These are phyloP conservation scores for Rousettus madagascariensis DNA, from an alignment of 2,797 vertebrate genomes.

Conservation along the genomic window DNA sequence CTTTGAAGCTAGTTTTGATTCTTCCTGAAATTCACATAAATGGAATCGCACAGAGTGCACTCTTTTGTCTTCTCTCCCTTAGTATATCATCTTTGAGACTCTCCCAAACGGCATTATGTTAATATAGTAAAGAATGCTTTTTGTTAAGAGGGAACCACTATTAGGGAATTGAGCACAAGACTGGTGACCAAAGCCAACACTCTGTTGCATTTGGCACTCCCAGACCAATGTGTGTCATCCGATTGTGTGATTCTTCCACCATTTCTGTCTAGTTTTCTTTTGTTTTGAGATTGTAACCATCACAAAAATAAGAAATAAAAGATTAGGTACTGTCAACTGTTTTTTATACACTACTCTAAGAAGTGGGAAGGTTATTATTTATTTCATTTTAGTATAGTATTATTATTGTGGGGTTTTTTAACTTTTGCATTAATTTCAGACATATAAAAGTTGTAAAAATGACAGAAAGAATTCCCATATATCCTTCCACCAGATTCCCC, in stretches of 20 bases:
- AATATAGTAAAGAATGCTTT: neutral
- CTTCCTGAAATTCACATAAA: neutral
- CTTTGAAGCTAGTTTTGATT: neutral
- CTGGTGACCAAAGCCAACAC: accelerated
- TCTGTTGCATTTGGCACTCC: neutral
- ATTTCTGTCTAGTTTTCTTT: neutral
- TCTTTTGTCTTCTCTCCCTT: neutral
- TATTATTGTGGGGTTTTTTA: neutral
- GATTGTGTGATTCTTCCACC: neutral
- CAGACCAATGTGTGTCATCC: too few species aligned
- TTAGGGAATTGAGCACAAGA: neutral
- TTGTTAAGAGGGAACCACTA: neutral
- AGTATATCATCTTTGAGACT: neutral
- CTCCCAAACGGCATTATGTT: neutral
- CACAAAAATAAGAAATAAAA: neutral
- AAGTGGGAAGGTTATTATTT: neutral
- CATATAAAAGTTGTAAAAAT: neutral
- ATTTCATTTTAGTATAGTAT: neutral
- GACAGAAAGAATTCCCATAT: neutral
- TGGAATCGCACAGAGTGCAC: neutral
- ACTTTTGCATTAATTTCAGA: too few species aligned
- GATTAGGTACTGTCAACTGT: neutral
- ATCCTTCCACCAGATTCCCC: neutral
- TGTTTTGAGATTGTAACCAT: neutral
- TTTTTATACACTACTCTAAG: neutral